A percentile compares a stretch with the other conserved stretches of the same genome.
phyloP scores from a whole-genome alignment of 2,888 invertebrate species.

The Ormyrus rosae region DNA sequence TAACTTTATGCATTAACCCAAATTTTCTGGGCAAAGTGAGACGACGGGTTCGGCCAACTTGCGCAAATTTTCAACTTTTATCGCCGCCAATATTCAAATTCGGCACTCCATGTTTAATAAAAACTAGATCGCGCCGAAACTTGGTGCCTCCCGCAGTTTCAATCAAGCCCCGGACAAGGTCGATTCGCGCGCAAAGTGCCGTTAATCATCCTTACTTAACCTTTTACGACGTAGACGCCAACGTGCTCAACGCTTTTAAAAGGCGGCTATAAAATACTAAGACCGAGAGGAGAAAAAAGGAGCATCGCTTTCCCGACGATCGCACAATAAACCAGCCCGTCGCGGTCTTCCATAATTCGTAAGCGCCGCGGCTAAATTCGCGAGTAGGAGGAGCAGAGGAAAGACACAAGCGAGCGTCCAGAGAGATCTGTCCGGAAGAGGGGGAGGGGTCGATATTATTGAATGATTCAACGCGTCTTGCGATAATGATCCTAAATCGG shows the following conservation, averaged over 20 bases:
- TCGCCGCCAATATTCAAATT: too few species aligned
- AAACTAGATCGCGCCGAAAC: too few species aligned
- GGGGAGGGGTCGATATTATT: conserved; percentile 40
- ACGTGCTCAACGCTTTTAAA: conserved; percentile 9
- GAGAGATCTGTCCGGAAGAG: neutral
- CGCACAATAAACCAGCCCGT: conserved; percentile 41
- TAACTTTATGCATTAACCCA: too few species aligned
- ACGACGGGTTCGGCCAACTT: too few species aligned
- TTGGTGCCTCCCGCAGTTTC: too few species aligned
- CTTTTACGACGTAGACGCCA: conserved; percentile 1
- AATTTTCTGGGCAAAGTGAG: too few species aligned
- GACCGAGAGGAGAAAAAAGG: neutral
- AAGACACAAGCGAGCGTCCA: neutral
- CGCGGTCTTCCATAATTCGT: conserved; percentile 41
- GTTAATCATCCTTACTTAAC: conserved; percentile 14
- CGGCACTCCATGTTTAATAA: too few species aligned
- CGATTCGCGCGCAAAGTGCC: conserved; percentile 3
- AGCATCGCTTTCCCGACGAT: neutral
- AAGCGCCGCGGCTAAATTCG: conserved; percentile 4
- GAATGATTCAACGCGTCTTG: conserved; percentile 52
- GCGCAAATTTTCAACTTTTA: neutral
- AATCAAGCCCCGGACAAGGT: neutral
- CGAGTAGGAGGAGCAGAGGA: neutral
- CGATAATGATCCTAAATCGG: conserved; percentile 24
- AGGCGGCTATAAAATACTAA: conserved; percentile 25